These are phyloP conservation scores for Sphyrna mokarran DNA, from an alignment of 2,113 vertebrate genomes.

Conservation along the genomic window DNA sequence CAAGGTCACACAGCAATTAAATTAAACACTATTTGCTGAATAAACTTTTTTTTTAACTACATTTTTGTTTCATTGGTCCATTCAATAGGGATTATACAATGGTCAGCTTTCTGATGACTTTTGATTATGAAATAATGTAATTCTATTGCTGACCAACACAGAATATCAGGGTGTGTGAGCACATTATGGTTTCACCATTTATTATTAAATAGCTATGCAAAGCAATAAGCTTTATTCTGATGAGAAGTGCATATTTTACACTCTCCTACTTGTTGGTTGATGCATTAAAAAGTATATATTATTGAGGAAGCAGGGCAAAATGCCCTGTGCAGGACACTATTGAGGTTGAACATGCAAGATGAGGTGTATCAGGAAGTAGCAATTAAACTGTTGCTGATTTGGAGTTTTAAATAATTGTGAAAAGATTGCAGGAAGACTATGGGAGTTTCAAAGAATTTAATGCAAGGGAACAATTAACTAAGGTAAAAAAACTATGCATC, in stretches of 20 bases:
- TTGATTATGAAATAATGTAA: background rate
- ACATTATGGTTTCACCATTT: background rate
- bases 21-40: slow-evolving; percentile 19
- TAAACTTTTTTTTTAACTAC: background rate
- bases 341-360: background rate
- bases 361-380: background rate
- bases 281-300: background rate
- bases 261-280: background rate
- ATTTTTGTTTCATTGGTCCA: background rate
- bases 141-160: background rate
- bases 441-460: background rate
- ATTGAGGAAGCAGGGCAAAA: background rate
- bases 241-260: background rate
- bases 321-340: background rate
- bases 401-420: background rate
- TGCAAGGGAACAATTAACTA: background rate
- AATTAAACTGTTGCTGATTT: background rate
- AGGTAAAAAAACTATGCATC: background rate
- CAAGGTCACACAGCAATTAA: slow-evolving; percentile 27
- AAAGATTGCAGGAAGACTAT: background rate
- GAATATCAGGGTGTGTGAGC: background rate
- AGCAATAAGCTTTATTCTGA: slow-evolving; percentile 20
- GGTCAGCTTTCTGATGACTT: slow-evolving; percentile 10
- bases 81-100: background rate
- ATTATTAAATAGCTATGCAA: background rate